Percentiles rank a stretch among this genome's conserved stretches.
These are phyloP conservation scores for Parapsyche elsis DNA, from an alignment of 1,140 invertebrate species.

Conservation along the genomic window DNA sequence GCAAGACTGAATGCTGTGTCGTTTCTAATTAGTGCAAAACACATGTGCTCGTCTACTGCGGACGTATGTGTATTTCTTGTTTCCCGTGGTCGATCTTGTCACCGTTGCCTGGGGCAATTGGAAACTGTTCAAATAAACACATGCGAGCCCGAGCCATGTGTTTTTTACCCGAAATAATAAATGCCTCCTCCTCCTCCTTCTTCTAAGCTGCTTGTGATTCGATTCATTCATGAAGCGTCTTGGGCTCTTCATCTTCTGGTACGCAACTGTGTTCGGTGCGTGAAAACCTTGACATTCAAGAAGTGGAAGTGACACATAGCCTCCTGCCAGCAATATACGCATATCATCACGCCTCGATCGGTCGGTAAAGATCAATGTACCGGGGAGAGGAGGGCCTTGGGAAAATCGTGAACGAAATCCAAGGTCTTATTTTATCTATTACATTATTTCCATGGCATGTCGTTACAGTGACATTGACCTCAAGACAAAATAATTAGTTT, in stretches of 20 bases:
- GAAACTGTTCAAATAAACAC: constrained; percentile 21
- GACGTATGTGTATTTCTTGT: neutral
- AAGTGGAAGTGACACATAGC: constrained; percentile 3
- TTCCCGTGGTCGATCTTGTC: neutral
- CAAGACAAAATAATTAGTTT: constrained; percentile 34
- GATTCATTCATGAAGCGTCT: constrained; percentile 11
- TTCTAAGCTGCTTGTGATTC: neutral
- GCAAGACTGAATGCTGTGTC: neutral
- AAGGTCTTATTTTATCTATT: neutral
- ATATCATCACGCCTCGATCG: neutral
- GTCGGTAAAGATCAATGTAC: constrained; percentile 7
- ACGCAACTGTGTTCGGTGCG: neutral
- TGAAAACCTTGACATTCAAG: constrained; percentile 21
- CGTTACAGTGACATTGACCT: neutral
- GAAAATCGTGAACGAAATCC: neutral
- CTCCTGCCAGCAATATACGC: neutral
- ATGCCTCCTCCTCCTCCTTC: neutral
- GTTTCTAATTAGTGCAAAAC: constrained; percentile 22
- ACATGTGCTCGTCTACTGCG: constrained; percentile 2
- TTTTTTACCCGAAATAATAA: neutral
- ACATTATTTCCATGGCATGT: constrained; percentile 10
- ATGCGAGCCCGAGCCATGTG: constrained; percentile 3
- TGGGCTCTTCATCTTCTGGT: neutral
- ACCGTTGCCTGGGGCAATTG: neutral
- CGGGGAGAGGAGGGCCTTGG: neutral